These are phyloP conservation scores for Sinella curviseta DNA, from an alignment of 1,140 invertebrate species.

Conservation along the genomic window DNA sequence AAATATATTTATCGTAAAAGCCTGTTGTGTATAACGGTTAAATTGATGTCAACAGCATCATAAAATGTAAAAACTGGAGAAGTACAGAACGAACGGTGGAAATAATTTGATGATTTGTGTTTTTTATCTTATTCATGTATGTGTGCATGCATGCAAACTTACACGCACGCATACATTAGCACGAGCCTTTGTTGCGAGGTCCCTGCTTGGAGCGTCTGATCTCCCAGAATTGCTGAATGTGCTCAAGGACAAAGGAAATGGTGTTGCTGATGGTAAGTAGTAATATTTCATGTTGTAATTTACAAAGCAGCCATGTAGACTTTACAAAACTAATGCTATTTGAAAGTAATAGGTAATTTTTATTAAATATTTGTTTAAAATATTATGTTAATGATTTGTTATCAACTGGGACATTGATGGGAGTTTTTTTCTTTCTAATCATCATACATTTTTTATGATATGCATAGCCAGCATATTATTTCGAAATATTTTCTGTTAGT, in stretches of 20 bases:
- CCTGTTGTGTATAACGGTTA: not conserved
- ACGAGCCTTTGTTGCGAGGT: conserved; percentile 73
- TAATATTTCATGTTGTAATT: not conserved
- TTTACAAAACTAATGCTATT: not conserved
- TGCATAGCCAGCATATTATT: too few relatives aligned
- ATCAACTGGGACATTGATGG: too few relatives aligned
- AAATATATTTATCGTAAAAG: conserved; percentile 12
- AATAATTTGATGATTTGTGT: not conserved
- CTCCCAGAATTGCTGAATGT: conserved; percentile 68
- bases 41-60: too few relatives aligned
- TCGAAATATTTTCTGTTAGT: too few relatives aligned
- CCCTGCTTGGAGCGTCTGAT: conserved; percentile 68
- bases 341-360: too few relatives aligned
- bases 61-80: too few relatives aligned
- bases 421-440: too few relatives aligned
- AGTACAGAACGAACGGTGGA: too few relatives aligned
- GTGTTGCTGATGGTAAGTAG: conserved; percentile 68
- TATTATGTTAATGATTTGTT: too few relatives aligned
- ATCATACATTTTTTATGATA: too few relatives aligned
- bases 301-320: not conserved
- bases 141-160: too few relatives aligned
- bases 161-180: conserved; percentile 59
- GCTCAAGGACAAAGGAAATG: conserved; percentile 70
- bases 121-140: not conserved
- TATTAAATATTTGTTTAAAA: too few relatives aligned